Percentiles rank a stretch among this genome's conserved stretches.
phyloP scores from a whole-genome alignment of 2,113 vertebrate genomes.

The Carollia perspicillata region DNA sequence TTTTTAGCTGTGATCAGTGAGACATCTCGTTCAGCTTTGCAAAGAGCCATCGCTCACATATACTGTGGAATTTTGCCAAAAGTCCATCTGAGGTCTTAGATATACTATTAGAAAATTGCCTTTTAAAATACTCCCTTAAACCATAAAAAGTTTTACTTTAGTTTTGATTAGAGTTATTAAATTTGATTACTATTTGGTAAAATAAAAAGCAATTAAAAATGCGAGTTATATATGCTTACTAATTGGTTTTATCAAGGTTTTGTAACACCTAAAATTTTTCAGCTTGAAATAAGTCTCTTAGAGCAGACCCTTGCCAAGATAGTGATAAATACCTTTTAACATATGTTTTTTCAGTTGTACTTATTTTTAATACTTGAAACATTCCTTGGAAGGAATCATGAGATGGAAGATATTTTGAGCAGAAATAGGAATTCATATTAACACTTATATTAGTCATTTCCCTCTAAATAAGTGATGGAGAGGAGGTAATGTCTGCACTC shows the following conservation, averaged over 20 bases:
- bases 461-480: neutral
- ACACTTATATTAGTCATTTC: constrained; percentile 30
- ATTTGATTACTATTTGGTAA: constrained; percentile 49
- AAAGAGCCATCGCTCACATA: neutral
- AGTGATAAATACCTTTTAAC: constrained; percentile 65
- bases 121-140: neutral
- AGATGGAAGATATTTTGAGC: constrained; percentile 39
- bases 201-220: constrained; percentile 48
- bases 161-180: neutral
- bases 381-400: constrained; percentile 19
- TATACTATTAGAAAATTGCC: neutral
- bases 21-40: neutral
- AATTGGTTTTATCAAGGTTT: constrained; percentile 43
- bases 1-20: neutral
- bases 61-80: constrained; percentile 19
- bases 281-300: constrained; percentile 53
- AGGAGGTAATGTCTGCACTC: neutral
- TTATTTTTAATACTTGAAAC: constrained; percentile 50
- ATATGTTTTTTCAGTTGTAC: constrained; percentile 55
- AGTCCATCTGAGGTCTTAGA: neutral
- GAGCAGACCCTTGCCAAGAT: constrained; percentile 38
- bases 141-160: neutral
- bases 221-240: constrained; percentile 33
- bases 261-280: constrained; percentile 58
- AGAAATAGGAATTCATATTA: constrained; percentile 30